Percentiles rank a stretch among this genome's conserved stretches.
Conservation (phyloP, 1,140 invertebrate genomes). For the Monomorium pharaonis region DNA sequence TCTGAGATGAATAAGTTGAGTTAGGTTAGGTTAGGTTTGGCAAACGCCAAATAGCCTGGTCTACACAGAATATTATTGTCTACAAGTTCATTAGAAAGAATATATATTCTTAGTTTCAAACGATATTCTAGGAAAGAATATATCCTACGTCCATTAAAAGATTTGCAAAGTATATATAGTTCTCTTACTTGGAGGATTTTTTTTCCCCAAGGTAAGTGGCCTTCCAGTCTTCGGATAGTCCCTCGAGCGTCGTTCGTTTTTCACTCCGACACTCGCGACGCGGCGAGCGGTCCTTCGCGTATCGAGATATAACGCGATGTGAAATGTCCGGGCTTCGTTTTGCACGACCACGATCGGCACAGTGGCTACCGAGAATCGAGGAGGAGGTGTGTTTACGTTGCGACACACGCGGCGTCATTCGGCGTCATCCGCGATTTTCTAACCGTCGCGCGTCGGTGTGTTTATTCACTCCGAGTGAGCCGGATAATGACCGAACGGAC, state of each 20-base stretch:
- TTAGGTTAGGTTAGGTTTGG: too few species aligned
- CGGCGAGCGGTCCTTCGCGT: not conserved
- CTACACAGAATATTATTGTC: too few species aligned
- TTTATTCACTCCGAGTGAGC: not conserved
- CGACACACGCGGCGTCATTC: not conserved
- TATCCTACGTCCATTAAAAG: too few species aligned
- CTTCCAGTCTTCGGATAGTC: too few species aligned
- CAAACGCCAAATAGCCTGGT: too few species aligned
- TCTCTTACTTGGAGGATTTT: too few species aligned
- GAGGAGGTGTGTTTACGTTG: not conserved
- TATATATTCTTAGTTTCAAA: too few species aligned
- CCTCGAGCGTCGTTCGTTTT: not conserved
- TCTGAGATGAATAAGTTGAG: too few species aligned
- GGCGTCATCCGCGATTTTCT: constrained; percentile 16
- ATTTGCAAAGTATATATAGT: too few species aligned
- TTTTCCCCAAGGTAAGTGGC: too few species aligned
- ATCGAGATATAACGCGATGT: not conserved
- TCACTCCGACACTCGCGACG: not conserved
- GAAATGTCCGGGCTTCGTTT: not conserved
- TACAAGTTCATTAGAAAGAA: too few species aligned
- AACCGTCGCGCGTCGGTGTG: not conserved
- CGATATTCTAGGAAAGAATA: too few species aligned
- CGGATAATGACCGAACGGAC: constrained; percentile 19
- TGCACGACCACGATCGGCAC: not conserved
- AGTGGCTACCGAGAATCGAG: not conserved